Evolutionary conservation across 2,113 vertebrate genomes (phyloP).

Genomic region (Cyphomyrus discorhynchus): DNA sequence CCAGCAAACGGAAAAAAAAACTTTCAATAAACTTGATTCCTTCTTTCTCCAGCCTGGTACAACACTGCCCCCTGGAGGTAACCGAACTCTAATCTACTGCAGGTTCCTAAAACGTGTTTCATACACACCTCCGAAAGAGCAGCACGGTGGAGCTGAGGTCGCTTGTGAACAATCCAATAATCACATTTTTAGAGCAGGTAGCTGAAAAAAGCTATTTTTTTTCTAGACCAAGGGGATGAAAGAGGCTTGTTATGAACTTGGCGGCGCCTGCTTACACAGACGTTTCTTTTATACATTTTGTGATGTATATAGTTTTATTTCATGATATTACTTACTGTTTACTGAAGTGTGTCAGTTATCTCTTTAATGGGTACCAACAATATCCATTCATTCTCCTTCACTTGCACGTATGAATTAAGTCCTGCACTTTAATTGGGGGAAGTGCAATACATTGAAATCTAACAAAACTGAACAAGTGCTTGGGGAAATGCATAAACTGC

Average conservation of each 20-base stretch:
- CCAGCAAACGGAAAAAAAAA: background rate
- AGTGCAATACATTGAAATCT: background rate
- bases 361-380: background rate
- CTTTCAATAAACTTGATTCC: background rate
- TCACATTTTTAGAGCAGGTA: background rate
- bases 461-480: background rate
- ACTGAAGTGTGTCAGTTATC: background rate
- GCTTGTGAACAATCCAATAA: background rate
- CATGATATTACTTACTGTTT: background rate
- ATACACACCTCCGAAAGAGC: background rate
- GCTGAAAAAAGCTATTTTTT: background rate
- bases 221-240: background rate
- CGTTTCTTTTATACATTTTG: background rate
- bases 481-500: background rate
- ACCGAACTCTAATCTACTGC: background rate
- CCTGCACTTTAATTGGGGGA: background rate
- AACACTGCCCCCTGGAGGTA: conserved; percentile 19
- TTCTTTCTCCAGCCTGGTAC: background rate
- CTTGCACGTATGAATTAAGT: background rate
- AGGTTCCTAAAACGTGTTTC: background rate
- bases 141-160: background rate
- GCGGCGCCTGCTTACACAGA: background rate
- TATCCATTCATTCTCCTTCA: background rate
- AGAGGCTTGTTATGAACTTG: background rate
- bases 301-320: background rate